phyloP scores from a whole-genome alignment of 1,140 invertebrate species.

The Bilobella aurantiaca region DNA sequence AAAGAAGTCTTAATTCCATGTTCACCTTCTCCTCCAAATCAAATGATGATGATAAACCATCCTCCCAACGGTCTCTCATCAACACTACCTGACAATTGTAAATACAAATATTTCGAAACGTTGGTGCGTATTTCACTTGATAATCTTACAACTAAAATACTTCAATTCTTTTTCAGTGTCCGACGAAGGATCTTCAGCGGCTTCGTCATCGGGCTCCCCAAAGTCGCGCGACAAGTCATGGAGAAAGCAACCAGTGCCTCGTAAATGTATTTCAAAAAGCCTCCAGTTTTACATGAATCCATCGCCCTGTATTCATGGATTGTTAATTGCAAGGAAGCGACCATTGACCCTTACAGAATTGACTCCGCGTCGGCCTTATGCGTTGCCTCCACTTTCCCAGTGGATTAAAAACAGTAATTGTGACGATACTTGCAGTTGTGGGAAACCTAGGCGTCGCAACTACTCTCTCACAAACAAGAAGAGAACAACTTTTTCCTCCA shows the following conservation, averaged over 20 bases:
- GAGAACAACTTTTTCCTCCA: no score
- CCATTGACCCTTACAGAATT: not conserved
- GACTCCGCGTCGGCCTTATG: conserved; percentile 1
- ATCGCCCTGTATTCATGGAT: conserved; percentile 14
- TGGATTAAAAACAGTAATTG: not conserved
- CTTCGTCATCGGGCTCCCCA: conserved; percentile 61
- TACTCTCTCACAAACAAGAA: no score
- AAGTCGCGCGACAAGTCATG: conserved; percentile 77
- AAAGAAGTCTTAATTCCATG: conserved; percentile 29
- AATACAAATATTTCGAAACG: not conserved
- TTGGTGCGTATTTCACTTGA: not conserved
- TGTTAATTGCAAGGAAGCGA: not conserved
- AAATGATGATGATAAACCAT: not conserved
- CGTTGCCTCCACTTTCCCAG: not conserved
- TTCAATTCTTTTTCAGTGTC: conserved; percentile 50
- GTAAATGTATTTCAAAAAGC: conserved; percentile 57
- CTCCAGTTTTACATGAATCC: conserved; percentile 56
- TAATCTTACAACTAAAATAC: not conserved
- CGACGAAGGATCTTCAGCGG: conserved; percentile 68
- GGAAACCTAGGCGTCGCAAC: not conserved
- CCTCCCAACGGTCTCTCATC: not conserved
- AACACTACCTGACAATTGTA: not conserved
- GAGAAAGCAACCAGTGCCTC: conserved; percentile 61
- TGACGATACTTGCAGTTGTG: not conserved
- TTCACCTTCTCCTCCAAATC: conserved; percentile 15